Percentiles rank a stretch among this genome's conserved stretches.
Evolutionary conservation across 2,888 invertebrate species (phyloP).

Genomic region (Clistopyga incitator): DNA sequence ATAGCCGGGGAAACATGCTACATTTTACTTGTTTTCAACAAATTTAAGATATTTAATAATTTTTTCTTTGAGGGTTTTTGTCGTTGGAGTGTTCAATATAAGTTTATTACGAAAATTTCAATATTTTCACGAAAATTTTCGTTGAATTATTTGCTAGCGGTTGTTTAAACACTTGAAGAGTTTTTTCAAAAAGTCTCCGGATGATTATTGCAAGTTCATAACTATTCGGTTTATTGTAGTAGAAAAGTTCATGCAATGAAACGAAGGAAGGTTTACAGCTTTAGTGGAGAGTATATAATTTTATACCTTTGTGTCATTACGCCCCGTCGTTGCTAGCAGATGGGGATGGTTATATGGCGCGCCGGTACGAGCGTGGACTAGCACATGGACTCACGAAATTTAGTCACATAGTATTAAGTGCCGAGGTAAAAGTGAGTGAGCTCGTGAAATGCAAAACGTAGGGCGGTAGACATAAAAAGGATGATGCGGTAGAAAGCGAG

Average conservation of each 20-base stretch:
- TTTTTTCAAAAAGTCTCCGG: no score
- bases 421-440: conserved; percentile 14
- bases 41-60: not conserved
- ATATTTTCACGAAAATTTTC: no score
- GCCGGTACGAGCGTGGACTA: not conserved
- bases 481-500: conserved; percentile 21
- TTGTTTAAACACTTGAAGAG: no score
- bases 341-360: not conserved
- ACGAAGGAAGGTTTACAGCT: no score
- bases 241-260: no score
- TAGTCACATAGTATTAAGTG: conserved; percentile 44
- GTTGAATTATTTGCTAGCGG: no score
- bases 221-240: no score
- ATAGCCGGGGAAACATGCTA: not conserved
- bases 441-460: conserved; percentile 25
- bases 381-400: conserved; percentile 40
- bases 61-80: not conserved
- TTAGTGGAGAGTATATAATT: no score
- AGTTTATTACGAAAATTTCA: no score
- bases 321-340: not conserved
- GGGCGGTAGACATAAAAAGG: conserved; percentile 10
- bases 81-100: no score
- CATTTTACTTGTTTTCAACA: not conserved
- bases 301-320: not conserved
- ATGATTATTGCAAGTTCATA: no score